Evolutionary conservation across 2,797 vertebrate species (phyloP).

Genomic region (Urophycis tenuis): DNA sequence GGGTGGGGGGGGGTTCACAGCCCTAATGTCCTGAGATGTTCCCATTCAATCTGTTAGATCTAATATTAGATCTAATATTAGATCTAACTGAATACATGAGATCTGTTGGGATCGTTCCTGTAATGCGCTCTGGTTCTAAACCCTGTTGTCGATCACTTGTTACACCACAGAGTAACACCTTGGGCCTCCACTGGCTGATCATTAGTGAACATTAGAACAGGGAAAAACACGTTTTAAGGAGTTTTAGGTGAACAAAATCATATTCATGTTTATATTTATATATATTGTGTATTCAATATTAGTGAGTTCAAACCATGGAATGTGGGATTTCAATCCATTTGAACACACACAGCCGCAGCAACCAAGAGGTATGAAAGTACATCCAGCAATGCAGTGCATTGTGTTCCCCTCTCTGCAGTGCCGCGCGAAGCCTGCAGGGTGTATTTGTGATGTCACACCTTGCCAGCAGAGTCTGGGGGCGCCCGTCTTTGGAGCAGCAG

Average conservation of each 20-base stretch:
- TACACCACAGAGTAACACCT: conserved; percentile 44
- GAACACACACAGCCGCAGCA: conserved; percentile 3
- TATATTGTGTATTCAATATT: conserved; percentile 23
- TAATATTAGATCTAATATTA: too few species aligned
- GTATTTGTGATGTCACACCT: conserved; percentile 67
- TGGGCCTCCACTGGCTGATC: conserved; percentile 36
- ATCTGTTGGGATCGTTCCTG: too few species aligned
- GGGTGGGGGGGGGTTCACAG: too few species aligned
- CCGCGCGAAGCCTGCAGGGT: too few species aligned
- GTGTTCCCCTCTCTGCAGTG: neutral
- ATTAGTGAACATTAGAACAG: conserved; percentile 38
- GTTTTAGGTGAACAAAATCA: conserved; percentile 23
- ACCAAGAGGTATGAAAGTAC: neutral
- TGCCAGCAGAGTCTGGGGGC: conserved; percentile 84
- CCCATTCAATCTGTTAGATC: too few species aligned
- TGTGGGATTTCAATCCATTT: conserved; percentile 21
- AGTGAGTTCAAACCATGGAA: conserved; percentile 43
- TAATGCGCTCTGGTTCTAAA: too few species aligned
- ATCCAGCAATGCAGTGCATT: neutral
- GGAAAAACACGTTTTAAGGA: conserved; percentile 23
- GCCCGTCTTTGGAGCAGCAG: conserved; percentile 87
- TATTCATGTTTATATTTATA: conserved; percentile 22
- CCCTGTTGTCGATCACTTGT: conserved; percentile 5
- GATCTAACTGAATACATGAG: too few species aligned
- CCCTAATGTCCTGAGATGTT: too few species aligned